Evolutionary conservation across 1,140 invertebrate genomes (phyloP).

Genomic region (Mycetomoellerius zeteki): DNA sequence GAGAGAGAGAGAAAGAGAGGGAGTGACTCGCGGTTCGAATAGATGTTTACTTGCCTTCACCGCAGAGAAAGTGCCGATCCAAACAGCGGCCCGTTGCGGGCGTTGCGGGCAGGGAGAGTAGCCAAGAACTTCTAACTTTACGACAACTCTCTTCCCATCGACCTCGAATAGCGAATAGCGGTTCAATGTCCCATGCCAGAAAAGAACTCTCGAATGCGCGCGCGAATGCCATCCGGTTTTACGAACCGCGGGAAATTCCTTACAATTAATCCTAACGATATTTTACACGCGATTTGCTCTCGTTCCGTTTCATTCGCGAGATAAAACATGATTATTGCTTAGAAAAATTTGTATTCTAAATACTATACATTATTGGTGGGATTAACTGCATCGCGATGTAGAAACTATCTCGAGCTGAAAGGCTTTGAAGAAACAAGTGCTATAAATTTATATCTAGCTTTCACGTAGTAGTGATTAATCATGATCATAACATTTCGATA

Average conservation of each 20-base stretch:
- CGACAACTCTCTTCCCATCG: slow-evolving; percentile 76
- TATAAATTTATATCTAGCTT: background rate
- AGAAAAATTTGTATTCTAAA: background rate
- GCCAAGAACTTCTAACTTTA: slow-evolving; percentile 80
- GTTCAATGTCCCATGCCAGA: slow-evolving; percentile 77
- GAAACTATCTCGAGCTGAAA: background rate
- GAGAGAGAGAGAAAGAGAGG: background rate
- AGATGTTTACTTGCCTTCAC: slow-evolving; percentile 67
- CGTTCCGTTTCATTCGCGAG: background rate
- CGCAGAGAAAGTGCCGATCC: slow-evolving; percentile 80
- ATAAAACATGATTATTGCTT: background rate
- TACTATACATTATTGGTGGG: background rate
- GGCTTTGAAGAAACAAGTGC: background rate
- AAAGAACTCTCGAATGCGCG: slow-evolving; percentile 43
- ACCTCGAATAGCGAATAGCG: slow-evolving; percentile 78
- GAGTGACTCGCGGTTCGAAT: slow-evolving; percentile 52
- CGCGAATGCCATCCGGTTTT: slow-evolving; percentile 23
- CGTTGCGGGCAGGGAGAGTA: slow-evolving; percentile 77
- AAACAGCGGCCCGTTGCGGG: slow-evolving; percentile 40
- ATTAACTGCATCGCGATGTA: background rate
- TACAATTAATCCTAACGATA: slow-evolving; percentile 1
- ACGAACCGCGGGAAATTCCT: slow-evolving; percentile 2
- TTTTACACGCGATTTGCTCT: background rate
- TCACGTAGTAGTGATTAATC: slow-evolving; percentile 16
- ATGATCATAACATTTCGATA: background rate